Evolutionary conservation across 92 coral and sea anemone genomes (phyloP).

Genomic region (Anthopleura xanthogrammica): DNA sequence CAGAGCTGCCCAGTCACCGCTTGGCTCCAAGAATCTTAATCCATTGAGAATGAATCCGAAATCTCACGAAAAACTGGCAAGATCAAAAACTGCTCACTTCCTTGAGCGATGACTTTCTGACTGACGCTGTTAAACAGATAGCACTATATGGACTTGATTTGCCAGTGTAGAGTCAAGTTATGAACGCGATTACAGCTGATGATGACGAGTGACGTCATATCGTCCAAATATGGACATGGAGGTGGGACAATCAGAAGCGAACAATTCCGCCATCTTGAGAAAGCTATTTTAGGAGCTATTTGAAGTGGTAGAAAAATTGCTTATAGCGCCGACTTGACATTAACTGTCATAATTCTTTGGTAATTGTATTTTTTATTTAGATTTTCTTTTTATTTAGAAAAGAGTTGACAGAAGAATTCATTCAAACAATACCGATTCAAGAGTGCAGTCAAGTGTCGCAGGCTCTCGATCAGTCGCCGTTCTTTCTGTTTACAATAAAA

Average conservation of each 20-base stretch:
- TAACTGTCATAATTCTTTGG: background rate
- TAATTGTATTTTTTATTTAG: background rate
- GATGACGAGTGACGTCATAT: background rate
- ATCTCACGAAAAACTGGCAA: background rate
- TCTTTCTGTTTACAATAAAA: too few species aligned
- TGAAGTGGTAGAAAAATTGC: background rate
- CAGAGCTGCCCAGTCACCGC: background rate
- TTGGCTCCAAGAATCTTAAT: background rate
- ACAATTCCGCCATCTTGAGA: background rate
- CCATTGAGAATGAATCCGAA: background rate
- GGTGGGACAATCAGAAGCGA: background rate
- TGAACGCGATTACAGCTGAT: constrained; percentile 1
- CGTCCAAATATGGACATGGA: background rate
- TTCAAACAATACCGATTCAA: background rate
- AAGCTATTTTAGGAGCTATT: background rate
- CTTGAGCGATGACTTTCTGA: background rate
- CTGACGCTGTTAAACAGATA: constrained; percentile 3
- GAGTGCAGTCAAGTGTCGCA: too few species aligned
- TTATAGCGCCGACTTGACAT: background rate
- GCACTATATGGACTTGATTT: background rate
- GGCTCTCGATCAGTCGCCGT: too few species aligned
- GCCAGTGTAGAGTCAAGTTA: background rate
- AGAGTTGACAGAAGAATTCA: background rate
- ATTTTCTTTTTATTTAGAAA: background rate
- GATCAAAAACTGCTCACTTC: background rate